These are phyloP conservation scores for Dysdera silvatica DNA, from an alignment of 1,140 invertebrate species.

Conservation along the genomic window DNA sequence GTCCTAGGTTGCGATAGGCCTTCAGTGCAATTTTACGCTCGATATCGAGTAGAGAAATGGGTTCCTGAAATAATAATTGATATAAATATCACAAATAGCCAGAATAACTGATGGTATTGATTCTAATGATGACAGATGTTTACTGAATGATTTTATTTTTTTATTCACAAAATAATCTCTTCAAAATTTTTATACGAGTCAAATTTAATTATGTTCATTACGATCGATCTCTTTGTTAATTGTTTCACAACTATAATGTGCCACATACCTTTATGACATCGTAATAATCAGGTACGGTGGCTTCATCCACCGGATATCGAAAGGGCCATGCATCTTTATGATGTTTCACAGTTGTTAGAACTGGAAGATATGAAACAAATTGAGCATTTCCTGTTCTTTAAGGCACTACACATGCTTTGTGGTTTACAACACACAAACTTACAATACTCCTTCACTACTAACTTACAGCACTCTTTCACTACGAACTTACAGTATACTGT, in stretches of 20 bases:
- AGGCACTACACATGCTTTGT: too few relatives aligned
- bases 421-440: too few relatives aligned
- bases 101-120: not conserved
- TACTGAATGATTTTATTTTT: not conserved
- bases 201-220: not conserved
- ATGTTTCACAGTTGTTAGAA: slow-evolving; percentile 70
- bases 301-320: slow-evolving; percentile 78
- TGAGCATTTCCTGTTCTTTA: too few relatives aligned
- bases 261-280: slow-evolving; percentile 41
- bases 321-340: slow-evolving; percentile 89
- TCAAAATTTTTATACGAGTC: not conserved
- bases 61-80: slow-evolving; percentile 18
- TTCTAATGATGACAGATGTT: not conserved
- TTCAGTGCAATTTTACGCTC: slow-evolving; percentile 42
- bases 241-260: not conserved
- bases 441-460: too few relatives aligned
- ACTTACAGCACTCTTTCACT: too few relatives aligned
- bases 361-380: too few relatives aligned
- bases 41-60: slow-evolving; percentile 10
- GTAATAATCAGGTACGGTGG: slow-evolving; percentile 81
- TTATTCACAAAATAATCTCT: not conserved
- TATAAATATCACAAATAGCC: not conserved
- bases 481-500: too few relatives aligned
- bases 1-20: slow-evolving; percentile 64
- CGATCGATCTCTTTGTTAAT: not conserved